A percentile compares a stretch with the other conserved stretches of the same genome.
Evolutionary conservation across 1,140 invertebrate genomes (phyloP).

Genomic region (Paralvinella palmiformis): DNA sequence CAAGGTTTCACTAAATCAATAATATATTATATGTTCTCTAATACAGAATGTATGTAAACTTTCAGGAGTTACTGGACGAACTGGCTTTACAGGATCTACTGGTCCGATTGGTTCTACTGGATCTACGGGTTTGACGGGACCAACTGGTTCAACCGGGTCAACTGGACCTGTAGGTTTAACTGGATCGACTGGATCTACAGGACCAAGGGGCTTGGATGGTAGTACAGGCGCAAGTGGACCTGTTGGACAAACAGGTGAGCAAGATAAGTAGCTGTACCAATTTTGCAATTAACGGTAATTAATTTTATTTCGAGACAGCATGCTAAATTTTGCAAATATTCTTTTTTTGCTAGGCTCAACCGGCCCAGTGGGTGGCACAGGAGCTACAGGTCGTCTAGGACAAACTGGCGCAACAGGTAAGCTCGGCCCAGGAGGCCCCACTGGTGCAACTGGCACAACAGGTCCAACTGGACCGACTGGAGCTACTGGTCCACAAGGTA

Average conservation of each 20-base stretch:
- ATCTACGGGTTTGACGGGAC: background rate
- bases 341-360: background rate
- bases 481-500: background rate
- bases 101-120: constrained; percentile 3
- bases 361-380: background rate
- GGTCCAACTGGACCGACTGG: constrained; percentile 12
- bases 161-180: background rate
- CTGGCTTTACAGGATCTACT: background rate
- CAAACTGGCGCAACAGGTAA: background rate
- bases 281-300: background rate
- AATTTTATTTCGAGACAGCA: background rate
- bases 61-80: background rate
- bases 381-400: background rate
- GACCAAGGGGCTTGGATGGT: constrained; percentile 1
- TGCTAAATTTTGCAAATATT: background rate
- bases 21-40: too few species aligned
- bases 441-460: constrained; percentile 8
- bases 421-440: background rate
- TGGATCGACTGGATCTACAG: constrained; percentile 7
- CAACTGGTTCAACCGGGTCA: background rate
- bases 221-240: constrained; percentile 4
- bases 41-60: too few species aligned
- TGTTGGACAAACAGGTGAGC: background rate
- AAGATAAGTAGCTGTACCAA: constrained; percentile 8
- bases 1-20: background rate